Evolutionary conservation across 2,888 invertebrate genomes (phyloP).

Genomic region (Xestia sexstrigata): DNA sequence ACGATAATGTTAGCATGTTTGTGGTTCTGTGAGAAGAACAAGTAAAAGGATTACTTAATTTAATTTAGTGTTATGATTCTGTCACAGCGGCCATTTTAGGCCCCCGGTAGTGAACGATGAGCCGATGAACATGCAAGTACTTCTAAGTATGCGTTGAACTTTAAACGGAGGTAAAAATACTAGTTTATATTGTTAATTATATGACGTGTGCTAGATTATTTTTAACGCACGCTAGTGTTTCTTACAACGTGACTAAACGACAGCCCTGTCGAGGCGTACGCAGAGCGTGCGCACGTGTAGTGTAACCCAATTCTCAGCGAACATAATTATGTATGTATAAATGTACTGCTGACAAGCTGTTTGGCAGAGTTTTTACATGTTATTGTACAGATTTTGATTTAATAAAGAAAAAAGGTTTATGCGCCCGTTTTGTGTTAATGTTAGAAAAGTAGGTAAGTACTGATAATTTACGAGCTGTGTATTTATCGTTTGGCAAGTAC

Average conservation of each 20-base stretch:
- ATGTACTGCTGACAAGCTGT: not conserved
- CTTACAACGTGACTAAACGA: slow-evolving; percentile 50
- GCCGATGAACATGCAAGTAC: not conserved
- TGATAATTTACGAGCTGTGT: not conserved
- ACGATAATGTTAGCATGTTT: too few relatives aligned
- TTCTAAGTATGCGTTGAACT: not conserved
- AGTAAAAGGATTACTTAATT: too few relatives aligned
- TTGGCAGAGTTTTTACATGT: too few relatives aligned
- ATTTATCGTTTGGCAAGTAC: not conserved
- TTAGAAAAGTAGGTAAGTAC: not conserved
- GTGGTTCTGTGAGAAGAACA: too few relatives aligned
- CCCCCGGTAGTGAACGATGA: not conserved
- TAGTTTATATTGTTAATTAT: not conserved
- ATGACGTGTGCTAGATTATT: slow-evolving; percentile 41
- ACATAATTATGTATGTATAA: not conserved
- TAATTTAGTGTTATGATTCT: too few relatives aligned
- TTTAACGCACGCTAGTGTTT: slow-evolving; percentile 32
- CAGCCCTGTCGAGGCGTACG: slow-evolving; percentile 43
- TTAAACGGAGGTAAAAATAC: slow-evolving; percentile 10
- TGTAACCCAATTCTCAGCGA: slow-evolving; percentile 51
- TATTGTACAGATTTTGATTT: too few relatives aligned
- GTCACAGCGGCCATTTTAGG: too few relatives aligned
- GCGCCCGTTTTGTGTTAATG: not conserved
- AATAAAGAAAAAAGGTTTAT: not conserved
- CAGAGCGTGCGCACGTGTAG: slow-evolving; percentile 52